Conservation (phyloP, 2,888 invertebrate species). For the Nasonia oneida region DNA sequence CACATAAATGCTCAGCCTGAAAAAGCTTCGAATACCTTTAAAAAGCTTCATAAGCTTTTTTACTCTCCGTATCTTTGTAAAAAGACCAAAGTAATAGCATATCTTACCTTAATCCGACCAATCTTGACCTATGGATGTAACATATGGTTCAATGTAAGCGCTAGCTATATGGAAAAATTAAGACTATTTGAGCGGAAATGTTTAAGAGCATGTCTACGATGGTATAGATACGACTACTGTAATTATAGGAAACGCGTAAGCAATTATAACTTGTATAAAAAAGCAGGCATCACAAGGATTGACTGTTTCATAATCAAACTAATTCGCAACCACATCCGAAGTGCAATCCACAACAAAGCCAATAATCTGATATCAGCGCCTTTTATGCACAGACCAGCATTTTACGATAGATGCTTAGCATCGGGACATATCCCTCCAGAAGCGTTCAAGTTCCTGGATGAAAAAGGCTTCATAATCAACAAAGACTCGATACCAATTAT, state of each 20-base stretch:
- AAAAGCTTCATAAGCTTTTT: too few species aligned
- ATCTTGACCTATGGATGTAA: conserved; percentile 62
- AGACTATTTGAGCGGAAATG: not conserved
- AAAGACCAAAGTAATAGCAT: conserved; percentile 28
- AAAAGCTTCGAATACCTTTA: too few species aligned
- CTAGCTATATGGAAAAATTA: not conserved
- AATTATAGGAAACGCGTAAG: not conserved
- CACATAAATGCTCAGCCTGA: too few species aligned
- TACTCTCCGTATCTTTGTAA: too few species aligned
- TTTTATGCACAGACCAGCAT: not conserved
- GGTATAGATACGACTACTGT: not conserved
- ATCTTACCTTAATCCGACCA: conserved; percentile 61
- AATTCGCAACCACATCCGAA: not conserved
- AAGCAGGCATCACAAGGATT: not conserved
- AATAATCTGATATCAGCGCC: not conserved
- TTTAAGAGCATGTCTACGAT: not conserved
- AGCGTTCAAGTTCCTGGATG: not conserved
- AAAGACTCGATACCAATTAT: not conserved
- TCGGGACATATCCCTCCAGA: not conserved
- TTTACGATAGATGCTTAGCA: not conserved
- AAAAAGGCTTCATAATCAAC: not conserved
- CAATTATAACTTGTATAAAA: not conserved
- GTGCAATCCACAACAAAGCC: not conserved
- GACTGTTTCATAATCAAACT: not conserved
- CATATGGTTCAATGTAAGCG: conserved; percentile 56